Evolutionary conservation across 2,113 vertebrate species (phyloP).

Genomic region (Miniopterus natalensis): DNA sequence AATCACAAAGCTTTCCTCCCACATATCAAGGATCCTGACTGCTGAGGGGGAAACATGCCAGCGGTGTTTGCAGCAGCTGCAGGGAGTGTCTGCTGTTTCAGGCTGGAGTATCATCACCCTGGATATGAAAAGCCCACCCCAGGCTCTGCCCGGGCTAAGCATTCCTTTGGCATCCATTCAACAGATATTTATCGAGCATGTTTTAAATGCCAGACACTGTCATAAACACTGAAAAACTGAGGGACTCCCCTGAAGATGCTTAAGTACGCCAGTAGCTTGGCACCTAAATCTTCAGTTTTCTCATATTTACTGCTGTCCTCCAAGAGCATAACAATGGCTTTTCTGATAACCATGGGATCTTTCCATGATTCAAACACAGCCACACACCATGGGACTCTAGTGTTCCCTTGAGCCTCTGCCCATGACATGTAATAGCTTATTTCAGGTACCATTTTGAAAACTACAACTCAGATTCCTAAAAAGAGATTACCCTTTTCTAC

Average conservation of each 20-base stretch:
- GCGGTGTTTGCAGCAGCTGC: not conserved
- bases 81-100: not conserved
- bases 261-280: not conserved
- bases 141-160: not conserved
- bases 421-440: not conserved
- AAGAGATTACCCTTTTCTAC: not conserved
- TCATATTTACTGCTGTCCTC: not conserved
- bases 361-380: not conserved
- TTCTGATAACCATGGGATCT: not conserved
- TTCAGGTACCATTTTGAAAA: conserved; percentile 7
- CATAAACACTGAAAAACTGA: not conserved
- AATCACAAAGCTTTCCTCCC: not conserved
- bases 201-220: not conserved
- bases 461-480: not conserved
- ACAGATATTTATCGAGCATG: not conserved
- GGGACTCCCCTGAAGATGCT: not conserved
- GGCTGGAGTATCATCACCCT: not conserved
- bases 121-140: not conserved
- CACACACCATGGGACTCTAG: not conserved
- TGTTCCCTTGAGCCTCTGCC: not conserved
- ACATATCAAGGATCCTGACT: not conserved
- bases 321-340: not conserved
- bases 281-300: not conserved
- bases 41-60: not conserved
- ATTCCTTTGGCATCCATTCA: not conserved